A percentile compares a stretch with the other conserved stretches of the same genome.
Evolutionary conservation across 1,140 invertebrate species (phyloP).

Genomic region (Lucilia sericata): DNA sequence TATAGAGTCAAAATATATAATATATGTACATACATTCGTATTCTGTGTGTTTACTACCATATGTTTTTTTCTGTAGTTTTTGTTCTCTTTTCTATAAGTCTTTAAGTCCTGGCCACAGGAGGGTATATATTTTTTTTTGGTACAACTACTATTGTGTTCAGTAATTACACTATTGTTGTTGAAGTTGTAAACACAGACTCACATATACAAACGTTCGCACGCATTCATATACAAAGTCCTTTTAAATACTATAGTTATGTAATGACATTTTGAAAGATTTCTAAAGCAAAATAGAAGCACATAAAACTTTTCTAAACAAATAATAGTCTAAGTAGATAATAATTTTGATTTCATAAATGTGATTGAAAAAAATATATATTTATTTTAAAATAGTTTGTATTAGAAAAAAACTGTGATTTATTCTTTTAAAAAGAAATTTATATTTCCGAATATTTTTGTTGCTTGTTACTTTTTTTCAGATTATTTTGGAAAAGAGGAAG

Average conservation of each 20-base stretch:
- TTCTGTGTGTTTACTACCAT: not conserved
- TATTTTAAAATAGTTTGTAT: too few relatives aligned
- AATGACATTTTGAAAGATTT: constrained; percentile 12
- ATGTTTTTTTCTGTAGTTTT: constrained; percentile 4
- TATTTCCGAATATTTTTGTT: too few relatives aligned
- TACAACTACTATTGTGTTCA: constrained; percentile 33
- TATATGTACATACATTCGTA: too few relatives aligned
- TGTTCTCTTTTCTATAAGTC: constrained; percentile 6
- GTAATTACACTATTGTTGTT: constrained; percentile 42
- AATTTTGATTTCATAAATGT: constrained; percentile 1
- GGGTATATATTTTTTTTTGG: not conserved
- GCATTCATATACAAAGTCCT: not conserved
- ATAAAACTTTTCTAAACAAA: not conserved
- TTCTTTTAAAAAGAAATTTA: too few relatives aligned
- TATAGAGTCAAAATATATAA: too few relatives aligned
- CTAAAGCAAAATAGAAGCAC: not conserved
- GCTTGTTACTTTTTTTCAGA: too few relatives aligned
- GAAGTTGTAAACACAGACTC: not conserved
- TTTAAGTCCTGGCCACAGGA: constrained; percentile 36
- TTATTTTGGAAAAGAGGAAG: too few relatives aligned
- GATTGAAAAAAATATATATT: not conserved
- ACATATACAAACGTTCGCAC: not conserved
- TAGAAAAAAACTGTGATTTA: too few relatives aligned
- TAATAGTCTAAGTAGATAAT: not conserved
- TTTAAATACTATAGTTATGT: constrained; percentile 5